phyloP scores from a whole-genome alignment of 2,113 vertebrate species.

The Fulica atra region DNA sequence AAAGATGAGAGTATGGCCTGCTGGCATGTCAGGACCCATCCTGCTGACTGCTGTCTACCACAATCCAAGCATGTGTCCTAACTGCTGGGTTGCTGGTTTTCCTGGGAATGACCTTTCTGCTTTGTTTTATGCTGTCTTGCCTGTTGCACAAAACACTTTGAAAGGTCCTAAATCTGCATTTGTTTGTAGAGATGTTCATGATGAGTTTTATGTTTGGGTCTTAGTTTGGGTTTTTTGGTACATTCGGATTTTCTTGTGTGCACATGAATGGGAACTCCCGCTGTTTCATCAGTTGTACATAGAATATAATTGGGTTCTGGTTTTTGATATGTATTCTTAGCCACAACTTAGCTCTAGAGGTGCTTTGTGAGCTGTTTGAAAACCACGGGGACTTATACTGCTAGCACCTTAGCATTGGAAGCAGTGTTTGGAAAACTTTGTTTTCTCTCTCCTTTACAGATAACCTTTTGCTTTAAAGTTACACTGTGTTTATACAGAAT shows the following conservation, averaged over 20 bases:
- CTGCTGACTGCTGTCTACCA: background rate
- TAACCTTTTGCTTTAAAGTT: background rate
- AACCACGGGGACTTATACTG: background rate
- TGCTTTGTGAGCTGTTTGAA: background rate
- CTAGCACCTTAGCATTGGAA: background rate
- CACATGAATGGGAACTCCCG: background rate
- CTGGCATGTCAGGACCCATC: background rate
- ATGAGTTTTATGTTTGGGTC: background rate
- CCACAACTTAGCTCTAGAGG: background rate
- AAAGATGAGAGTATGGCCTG: background rate
- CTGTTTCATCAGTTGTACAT: background rate
- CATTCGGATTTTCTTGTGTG: background rate
- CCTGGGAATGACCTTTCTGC: background rate
- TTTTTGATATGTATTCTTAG: background rate
- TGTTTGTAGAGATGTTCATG: background rate
- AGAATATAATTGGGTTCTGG: rapidly evolving
- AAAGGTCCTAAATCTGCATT: background rate
- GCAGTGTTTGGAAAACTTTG: background rate
- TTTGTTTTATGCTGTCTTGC: background rate
- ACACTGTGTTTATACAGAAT: background rate
- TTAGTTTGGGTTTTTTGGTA: background rate
- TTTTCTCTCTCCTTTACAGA: background rate
- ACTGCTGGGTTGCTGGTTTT: background rate
- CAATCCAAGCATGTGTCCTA: background rate
- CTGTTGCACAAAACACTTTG: background rate